Evolutionary conservation across 2,888 invertebrate genomes (phyloP).

Genomic region (Encarsia formosa): DNA sequence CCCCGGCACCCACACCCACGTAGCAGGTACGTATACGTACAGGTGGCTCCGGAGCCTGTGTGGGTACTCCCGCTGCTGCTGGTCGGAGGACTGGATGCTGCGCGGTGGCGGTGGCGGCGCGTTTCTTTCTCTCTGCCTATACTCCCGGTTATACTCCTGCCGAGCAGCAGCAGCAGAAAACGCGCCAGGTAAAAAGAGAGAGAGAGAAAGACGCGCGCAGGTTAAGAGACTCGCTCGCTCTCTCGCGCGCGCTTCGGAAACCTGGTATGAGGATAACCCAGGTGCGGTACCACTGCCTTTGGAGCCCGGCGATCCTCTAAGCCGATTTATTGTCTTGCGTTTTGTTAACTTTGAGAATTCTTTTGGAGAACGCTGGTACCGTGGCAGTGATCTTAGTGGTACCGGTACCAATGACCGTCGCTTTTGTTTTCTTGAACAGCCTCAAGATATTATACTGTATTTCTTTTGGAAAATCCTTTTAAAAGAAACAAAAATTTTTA

Average conservation of each 20-base stretch:
- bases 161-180: slow-evolving; percentile 53
- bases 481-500: no score
- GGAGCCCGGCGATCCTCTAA: no score
- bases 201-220: slow-evolving; percentile 31
- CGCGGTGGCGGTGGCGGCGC: slow-evolving; percentile 28
- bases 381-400: background rate
- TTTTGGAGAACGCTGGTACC: background rate
- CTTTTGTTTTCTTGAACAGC: no score
- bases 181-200: slow-evolving; percentile 59
- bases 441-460: no score
- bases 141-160: slow-evolving; percentile 34
- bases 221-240: background rate
- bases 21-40: background rate
- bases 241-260: background rate
- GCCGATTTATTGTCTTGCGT: background rate
- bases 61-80: slow-evolving; percentile 50
- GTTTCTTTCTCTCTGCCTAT: slow-evolving; percentile 33
- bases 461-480: no score
- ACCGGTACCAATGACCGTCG: no score
- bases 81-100: slow-evolving; percentile 49
- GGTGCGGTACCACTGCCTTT: background rate
- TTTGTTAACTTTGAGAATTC: background rate
- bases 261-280: slow-evolving; percentile 37
- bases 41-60: background rate
- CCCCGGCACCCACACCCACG: background rate